Evolutionary conservation across 2,113 vertebrate species (phyloP), one percentile per base, ranked within the genome.

Genomic region (Hemicordylus capensis): DNA sequence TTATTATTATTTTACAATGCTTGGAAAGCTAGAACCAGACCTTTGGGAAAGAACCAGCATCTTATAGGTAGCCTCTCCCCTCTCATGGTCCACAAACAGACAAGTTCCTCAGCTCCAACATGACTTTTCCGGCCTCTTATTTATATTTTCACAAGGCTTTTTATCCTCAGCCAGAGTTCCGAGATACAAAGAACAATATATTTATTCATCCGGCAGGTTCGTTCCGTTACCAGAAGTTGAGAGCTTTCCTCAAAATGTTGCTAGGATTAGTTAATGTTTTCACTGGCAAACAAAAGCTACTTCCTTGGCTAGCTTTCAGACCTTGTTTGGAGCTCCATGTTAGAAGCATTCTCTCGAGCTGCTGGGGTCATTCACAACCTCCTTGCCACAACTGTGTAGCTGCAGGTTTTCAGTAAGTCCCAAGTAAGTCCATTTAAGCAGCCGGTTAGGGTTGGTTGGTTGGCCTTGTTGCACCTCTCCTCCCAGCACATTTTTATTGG

Each of bases 191-290:
- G 54, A 44, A 70, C 73, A 58, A 58, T 6, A 31, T 37, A 48
- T 46, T 0, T 34, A 67, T 28, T 72, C 80, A 83, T 70, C 39
- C 22, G 66, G 20, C 63, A 83, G 61, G 42, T 83, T 58, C 72
- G 12, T 54, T 72, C 73, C 72, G n/a, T 61, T 76, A 73, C 48
- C 76, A 83, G 42, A 85, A 87, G n/a, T 59, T 34, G 51, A 63
- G 74, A 0, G n/a, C n/a, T 85, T 67, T 70, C 64, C 70, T 80
- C 54, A 76, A 66, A 87, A 80, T 3, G 64, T 37, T 39, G 69
- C 70, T 28, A 42, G 61, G 85, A 83, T 89, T 28, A 75, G 74
- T 61, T 75, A 20, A 79, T 83, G 42, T 87, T 91, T 87, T 86
- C 46, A 20, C 70, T 89, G 83, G 87, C 82, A 91, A 69, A 54